phyloP scores from a whole-genome alignment of 2,113 vertebrate species.

The Peromyscus polionotus region DNA sequence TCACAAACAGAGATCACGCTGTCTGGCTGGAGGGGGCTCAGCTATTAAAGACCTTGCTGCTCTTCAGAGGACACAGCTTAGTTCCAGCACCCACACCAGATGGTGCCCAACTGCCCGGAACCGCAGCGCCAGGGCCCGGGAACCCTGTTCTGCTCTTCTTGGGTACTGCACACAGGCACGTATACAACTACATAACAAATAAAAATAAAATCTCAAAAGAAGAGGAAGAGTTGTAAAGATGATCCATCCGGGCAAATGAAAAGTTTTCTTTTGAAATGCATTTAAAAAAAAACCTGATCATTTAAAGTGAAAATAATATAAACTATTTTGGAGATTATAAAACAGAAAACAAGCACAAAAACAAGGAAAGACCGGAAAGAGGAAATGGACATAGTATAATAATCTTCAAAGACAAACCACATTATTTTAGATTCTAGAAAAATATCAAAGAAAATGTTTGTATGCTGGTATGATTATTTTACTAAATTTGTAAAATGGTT shows the following conservation, averaged over 20 bases:
- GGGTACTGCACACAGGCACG: background rate
- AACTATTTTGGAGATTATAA: background rate
- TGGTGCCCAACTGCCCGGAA: background rate
- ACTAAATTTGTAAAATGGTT: background rate
- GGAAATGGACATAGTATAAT: background rate
- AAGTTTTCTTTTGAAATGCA: background rate
- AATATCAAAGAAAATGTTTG: constrained; percentile 8
- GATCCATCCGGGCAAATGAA: background rate
- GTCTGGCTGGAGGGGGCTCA: background rate
- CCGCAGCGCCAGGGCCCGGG: background rate
- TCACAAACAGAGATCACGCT: background rate
- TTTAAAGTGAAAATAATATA: constrained; percentile 26
- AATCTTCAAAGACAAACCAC: background rate
- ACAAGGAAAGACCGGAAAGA: background rate
- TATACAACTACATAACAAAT: background rate
- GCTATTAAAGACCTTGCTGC: background rate
- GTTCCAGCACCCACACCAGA: background rate
- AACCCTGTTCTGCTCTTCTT: background rate
- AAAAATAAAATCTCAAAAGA: background rate
- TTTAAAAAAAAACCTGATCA: background rate
- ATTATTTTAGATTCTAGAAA: background rate
- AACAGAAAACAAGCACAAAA: background rate
- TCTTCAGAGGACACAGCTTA: background rate
- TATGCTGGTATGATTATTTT: background rate
- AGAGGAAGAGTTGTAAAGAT: background rate